Percentiles rank a stretch among this genome's conserved stretches.
phyloP scores from a whole-genome alignment of 2,113 vertebrate species.

The Upupa epops region DNA sequence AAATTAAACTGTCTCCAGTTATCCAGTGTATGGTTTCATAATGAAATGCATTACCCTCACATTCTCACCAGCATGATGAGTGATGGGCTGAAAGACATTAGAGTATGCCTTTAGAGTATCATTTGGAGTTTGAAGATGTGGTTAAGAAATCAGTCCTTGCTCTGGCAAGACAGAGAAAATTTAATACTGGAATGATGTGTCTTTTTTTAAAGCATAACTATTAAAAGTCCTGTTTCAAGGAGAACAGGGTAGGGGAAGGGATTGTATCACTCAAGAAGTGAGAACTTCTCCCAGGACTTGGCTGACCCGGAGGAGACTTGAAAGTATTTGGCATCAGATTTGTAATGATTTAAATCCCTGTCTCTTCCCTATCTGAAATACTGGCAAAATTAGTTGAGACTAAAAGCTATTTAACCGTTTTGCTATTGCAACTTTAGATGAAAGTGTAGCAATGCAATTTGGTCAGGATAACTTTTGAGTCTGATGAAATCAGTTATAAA shows the following conservation, averaged over 20 bases:
- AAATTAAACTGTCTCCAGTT: not conserved
- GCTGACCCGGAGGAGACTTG: not conserved
- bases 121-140: not conserved
- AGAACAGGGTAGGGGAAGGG: not conserved
- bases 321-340: conserved; percentile 1
- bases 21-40: not conserved
- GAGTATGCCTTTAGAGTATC: too few relatives aligned
- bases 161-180: not conserved
- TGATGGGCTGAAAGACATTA: too few relatives aligned
- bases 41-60: not conserved
- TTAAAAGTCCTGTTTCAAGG: not conserved
- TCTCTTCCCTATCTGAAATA: not conserved
- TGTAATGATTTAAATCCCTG: not conserved
- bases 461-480: not conserved
- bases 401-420: not conserved
- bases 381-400: not conserved
- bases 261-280: not conserved
- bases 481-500: not conserved
- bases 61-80: not conserved
- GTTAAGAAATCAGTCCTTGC: not conserved
- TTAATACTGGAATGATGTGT: not conserved
- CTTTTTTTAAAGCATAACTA: not conserved
- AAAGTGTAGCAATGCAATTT: not conserved
- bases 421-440: not conserved
- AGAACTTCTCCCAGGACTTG: not conserved